Percentiles rank a stretch among this genome's conserved stretches.
Conservation (phyloP, 2,797 vertebrate genomes). For the Octomys mimax region DNA sequence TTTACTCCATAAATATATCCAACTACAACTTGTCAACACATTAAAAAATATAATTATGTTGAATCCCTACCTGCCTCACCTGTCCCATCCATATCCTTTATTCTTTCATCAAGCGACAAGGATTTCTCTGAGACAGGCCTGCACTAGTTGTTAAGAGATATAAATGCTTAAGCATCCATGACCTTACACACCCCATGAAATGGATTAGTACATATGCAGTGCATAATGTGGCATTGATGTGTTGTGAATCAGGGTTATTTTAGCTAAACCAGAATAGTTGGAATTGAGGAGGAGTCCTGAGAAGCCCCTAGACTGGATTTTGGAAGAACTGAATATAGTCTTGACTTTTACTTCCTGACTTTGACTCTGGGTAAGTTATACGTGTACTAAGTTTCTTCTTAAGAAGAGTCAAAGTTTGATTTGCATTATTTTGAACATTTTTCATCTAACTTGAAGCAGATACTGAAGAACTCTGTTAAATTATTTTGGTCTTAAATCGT, state of each 20-base stretch:
- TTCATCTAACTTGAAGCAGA: constrained; percentile 24
- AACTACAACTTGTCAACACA: background rate
- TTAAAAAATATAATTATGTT: background rate
- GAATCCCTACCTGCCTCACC: background rate
- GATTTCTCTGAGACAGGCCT: background rate
- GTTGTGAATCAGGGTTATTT: background rate
- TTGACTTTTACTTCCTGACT: background rate
- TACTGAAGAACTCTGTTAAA: background rate
- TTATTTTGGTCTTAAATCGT: background rate
- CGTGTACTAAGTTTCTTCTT: background rate
- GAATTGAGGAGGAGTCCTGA: background rate
- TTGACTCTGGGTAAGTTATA: background rate
- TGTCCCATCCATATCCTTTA: background rate
- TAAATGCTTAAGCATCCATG: background rate
- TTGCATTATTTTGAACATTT: background rate
- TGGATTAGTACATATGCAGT: background rate
- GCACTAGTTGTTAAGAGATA: background rate
- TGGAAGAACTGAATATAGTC: background rate
- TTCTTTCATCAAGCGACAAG: background rate
- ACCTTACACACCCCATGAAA: background rate
- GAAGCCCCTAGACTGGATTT: background rate
- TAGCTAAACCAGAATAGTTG: background rate
- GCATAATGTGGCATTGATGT: background rate
- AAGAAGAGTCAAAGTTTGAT: background rate
- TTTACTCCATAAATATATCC: background rate